A percentile compares a stretch with the other conserved stretches of the same genome.
These are phyloP conservation scores for Paradisaea rubra DNA, from an alignment of 2,113 vertebrate species.

Conservation along the genomic window DNA sequence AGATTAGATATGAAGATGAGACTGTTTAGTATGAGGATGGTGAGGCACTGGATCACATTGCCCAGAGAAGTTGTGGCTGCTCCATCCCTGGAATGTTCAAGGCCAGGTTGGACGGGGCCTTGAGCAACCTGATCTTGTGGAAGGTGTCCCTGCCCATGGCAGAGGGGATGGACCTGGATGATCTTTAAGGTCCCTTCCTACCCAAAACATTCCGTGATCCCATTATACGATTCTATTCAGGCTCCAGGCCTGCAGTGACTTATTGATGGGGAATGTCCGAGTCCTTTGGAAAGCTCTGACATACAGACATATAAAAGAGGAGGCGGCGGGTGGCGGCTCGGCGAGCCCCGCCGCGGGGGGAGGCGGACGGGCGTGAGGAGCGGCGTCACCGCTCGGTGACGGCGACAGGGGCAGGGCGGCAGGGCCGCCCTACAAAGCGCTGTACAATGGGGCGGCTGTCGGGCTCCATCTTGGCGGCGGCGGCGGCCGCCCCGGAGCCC, in stretches of 20 bases:
- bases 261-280: accelerated
- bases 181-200: neutral
- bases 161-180: neutral
- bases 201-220: neutral
- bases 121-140: neutral
- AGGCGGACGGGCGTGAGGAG: neutral
- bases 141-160: neutral
- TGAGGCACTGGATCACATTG: neutral
- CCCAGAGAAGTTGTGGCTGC: neutral
- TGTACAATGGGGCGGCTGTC: neutral
- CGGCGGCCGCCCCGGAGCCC: neutral
- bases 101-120: neutral
- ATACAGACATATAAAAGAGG: neutral
- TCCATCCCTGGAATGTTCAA: neutral
- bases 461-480: slow-evolving; percentile 1
- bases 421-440: neutral
- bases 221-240: neutral
- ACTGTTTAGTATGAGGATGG: neutral
- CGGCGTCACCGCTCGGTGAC: neutral
- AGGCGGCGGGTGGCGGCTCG: neutral
- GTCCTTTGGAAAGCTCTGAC: neutral
- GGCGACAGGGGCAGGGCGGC: neutral
- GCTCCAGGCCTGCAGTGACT: neutral
- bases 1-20: neutral
- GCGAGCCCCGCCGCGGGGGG: neutral